Conservation (phyloP, 2,888 invertebrate genomes). For the Deilephila elpenor region DNA sequence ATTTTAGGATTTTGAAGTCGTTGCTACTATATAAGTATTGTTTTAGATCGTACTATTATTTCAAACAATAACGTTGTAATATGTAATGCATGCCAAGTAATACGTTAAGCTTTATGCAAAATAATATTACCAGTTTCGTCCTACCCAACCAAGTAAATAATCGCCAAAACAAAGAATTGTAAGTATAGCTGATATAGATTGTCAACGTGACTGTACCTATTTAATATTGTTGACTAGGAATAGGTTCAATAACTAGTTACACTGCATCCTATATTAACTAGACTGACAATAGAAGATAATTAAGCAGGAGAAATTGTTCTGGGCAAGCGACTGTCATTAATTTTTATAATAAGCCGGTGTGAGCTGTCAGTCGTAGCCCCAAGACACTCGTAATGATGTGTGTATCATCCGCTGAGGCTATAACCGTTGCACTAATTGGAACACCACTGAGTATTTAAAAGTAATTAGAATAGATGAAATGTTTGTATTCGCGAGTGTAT, state of each 20-base stretch:
- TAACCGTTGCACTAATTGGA: slow-evolving; percentile 26
- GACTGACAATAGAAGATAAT: slow-evolving; percentile 29
- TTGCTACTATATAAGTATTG: too few relatives aligned
- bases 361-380: slow-evolving; percentile 33
- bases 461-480: slow-evolving; percentile 14
- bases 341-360: slow-evolving; percentile 30
- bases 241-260: slow-evolving; percentile 12
- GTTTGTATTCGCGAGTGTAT: not conserved
- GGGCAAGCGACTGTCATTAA: slow-evolving; percentile 29
- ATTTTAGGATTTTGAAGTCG: too few relatives aligned
- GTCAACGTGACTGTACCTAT: slow-evolving; percentile 16
- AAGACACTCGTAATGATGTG: slow-evolving; percentile 29
- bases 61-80: too few relatives aligned
- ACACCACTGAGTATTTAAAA: slow-evolving; percentile 17
- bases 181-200: not conserved
- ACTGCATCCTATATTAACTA: slow-evolving; percentile 24
- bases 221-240: slow-evolving; percentile 25
- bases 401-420: slow-evolving; percentile 27
- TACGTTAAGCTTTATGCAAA: too few relatives aligned
- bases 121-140: too few relatives aligned
- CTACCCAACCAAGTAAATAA: not conserved
- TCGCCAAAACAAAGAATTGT: not conserved
- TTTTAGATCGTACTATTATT: too few relatives aligned
- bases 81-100: too few relatives aligned
- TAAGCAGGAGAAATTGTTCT: slow-evolving; percentile 27